Percentiles rank a stretch among this genome's conserved stretches.
phyloP scores from a whole-genome alignment of 2,888 invertebrate genomes.

The Stenurella melanura region DNA sequence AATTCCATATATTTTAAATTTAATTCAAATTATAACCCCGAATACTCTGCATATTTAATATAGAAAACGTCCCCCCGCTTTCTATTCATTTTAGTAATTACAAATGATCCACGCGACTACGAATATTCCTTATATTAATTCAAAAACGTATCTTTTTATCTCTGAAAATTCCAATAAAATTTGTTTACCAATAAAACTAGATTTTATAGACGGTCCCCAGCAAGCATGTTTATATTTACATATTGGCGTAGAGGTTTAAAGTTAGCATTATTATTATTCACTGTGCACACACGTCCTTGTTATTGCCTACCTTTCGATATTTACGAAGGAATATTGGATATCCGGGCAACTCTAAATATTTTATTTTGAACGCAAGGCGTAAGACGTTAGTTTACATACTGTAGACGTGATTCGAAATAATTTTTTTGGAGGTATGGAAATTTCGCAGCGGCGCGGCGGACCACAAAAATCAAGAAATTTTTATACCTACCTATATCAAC shows the following conservation, averaged over 20 bases:
- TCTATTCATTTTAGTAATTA: too few species aligned
- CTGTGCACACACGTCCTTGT: constrained; percentile 56
- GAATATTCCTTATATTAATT: not conserved
- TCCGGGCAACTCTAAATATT: constrained; percentile 70
- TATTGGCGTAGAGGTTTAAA: constrained; percentile 30
- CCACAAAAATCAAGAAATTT: too few species aligned
- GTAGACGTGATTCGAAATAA: constrained; percentile 70
- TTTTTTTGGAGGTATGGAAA: constrained; percentile 34
- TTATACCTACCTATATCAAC: too few species aligned
- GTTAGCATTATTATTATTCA: constrained; percentile 53
- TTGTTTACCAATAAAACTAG: constrained; percentile 26
- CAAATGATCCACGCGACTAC: too few species aligned
- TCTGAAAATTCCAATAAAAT: constrained; percentile 5
- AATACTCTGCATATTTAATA: too few species aligned
- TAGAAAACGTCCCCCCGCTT: too few species aligned
- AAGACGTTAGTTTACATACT: constrained; percentile 71
- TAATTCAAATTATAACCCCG: too few species aligned
- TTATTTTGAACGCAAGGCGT: constrained; percentile 68
- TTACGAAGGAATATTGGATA: constrained; percentile 67
- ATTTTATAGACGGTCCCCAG: constrained; percentile 18
- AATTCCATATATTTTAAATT: too few species aligned
- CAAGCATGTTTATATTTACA: constrained; percentile 27
- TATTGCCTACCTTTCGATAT: constrained; percentile 60
- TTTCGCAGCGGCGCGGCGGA: not conserved
- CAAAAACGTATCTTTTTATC: not conserved